Evolutionary conservation across 2,113 vertebrate genomes (phyloP).

Genomic region (Pelusios castaneus): DNA sequence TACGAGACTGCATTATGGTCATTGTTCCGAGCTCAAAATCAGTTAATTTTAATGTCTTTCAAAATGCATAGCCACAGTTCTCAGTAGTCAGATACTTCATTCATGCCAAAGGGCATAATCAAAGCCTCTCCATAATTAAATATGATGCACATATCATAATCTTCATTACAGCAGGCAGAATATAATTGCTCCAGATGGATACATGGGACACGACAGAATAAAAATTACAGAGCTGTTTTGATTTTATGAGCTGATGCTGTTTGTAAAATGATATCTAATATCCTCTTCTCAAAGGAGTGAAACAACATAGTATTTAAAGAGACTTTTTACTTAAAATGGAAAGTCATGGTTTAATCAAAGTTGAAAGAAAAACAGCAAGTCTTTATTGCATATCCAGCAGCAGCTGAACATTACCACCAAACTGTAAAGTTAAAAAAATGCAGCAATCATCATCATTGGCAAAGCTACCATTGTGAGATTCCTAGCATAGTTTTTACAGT

Average conservation of each 20-base stretch:
- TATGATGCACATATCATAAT: slow-evolving; percentile 17
- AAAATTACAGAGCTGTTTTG: slow-evolving; percentile 50
- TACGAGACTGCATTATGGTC: slow-evolving; percentile 55
- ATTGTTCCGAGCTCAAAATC: slow-evolving; percentile 56
- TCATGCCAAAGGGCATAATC: slow-evolving; percentile 58
- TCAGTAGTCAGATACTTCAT: slow-evolving; percentile 29
- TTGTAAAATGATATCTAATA: slow-evolving; percentile 38
- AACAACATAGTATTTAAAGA: slow-evolving; percentile 33
- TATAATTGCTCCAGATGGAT: slow-evolving; percentile 62
- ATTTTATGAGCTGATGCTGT: slow-evolving; percentile 42
- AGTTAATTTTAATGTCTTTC: slow-evolving; percentile 53
- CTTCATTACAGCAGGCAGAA: slow-evolving; percentile 49
- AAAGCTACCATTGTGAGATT: neutral
- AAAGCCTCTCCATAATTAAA: slow-evolving; percentile 65
- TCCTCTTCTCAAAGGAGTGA: slow-evolving; percentile 20
- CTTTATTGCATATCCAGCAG: neutral
- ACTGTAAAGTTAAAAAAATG: neutral
- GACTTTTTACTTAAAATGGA: slow-evolving; percentile 22
- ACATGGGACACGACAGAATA: slow-evolving; percentile 39
- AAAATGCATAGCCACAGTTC: slow-evolving; percentile 53
- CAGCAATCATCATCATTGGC: neutral
- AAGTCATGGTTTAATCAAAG: neutral
- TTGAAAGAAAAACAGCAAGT: neutral
- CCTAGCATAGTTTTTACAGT: neutral
- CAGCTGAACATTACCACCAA: neutral